Evolutionary conservation across 2,888 invertebrate species (phyloP).

Genomic region (Minunthozetes semirufus): DNA sequence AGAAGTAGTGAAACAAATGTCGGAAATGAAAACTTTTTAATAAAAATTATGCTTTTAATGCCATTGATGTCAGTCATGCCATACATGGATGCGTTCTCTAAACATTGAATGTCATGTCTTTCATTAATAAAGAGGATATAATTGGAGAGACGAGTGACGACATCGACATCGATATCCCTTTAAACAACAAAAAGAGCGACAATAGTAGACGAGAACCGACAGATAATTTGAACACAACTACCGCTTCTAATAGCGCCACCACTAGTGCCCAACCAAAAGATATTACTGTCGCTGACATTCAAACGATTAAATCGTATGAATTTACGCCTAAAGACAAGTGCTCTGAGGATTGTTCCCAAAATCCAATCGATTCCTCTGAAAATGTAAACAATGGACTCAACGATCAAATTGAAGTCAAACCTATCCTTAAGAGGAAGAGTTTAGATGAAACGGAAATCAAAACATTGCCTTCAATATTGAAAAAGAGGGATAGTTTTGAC

Average conservation of each 20-base stretch:
- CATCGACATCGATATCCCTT: not conserved
- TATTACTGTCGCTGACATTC: not conserved
- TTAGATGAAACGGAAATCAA: slow-evolving; percentile 18
- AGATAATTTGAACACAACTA: not conserved
- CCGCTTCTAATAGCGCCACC: not conserved
- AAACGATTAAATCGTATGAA: not conserved
- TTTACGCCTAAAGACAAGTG: not conserved
- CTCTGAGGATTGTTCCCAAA: not conserved
- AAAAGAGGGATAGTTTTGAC: slow-evolving; percentile 33
- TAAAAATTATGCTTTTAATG: not conserved
- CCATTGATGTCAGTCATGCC: not conserved
- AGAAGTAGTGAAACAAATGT: slow-evolving; percentile 10
- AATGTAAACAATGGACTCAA: not conserved
- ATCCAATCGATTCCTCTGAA: not conserved
- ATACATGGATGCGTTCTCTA: not conserved
- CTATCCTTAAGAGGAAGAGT: slow-evolving; percentile 33
- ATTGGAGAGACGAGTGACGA: slow-evolving; percentile 6
- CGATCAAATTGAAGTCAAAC: slow-evolving; percentile 22
- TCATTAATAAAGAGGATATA: not conserved
- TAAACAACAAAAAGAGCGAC: not conserved
- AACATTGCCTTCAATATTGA: slow-evolving; percentile 34
- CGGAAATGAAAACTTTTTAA: not conserved
- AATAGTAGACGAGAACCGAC: not conserved
- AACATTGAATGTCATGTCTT: slow-evolving; percentile 7
- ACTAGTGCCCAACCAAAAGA: not conserved